Conservation (phyloP, 1,140 invertebrate species). For the Drosophila prosaltans region DNA sequence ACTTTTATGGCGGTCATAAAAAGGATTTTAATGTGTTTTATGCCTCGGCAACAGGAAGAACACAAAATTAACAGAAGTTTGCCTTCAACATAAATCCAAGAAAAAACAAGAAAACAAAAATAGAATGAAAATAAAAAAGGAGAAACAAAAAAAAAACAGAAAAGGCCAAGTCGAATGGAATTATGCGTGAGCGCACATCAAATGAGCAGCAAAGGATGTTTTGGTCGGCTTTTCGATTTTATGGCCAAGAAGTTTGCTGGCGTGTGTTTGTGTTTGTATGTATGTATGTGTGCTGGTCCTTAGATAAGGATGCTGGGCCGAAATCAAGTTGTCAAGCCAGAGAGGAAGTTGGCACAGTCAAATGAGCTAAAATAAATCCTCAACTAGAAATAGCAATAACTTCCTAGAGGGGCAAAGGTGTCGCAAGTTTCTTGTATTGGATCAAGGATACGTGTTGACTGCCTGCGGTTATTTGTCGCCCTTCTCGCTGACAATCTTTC, state of each 20-base stretch:
- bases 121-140: neutral
- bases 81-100: slow-evolving; percentile 64
- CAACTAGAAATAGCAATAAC: slow-evolving; percentile 23
- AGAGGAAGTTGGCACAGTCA: slow-evolving; percentile 34
- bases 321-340: slow-evolving; percentile 67
- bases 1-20: slow-evolving; percentile 75
- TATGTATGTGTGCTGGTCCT: neutral
- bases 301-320: neutral
- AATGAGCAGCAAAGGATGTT: slow-evolving; percentile 49
- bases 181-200: slow-evolving; percentile 60
- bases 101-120: slow-evolving; percentile 26
- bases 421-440: slow-evolving; percentile 4
- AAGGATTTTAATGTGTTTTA: slow-evolving; percentile 76
- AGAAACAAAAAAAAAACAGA: neutral
- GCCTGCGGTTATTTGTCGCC: slow-evolving; percentile 58
- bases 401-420: slow-evolving; percentile 7
- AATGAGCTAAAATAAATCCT: slow-evolving; percentile 74
- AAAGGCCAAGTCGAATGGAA: slow-evolving; percentile 48
- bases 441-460: slow-evolving; percentile 35
- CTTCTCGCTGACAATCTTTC: slow-evolving; percentile 60
- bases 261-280: neutral
- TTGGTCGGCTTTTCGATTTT: slow-evolving; percentile 49
- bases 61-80: slow-evolving; percentile 22
- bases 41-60: slow-evolving; percentile 38
- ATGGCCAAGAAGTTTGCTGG: slow-evolving; percentile 16